Evolutionary conservation across 2,888 invertebrate species (phyloP).

Genomic region (Lymantria dispar): DNA sequence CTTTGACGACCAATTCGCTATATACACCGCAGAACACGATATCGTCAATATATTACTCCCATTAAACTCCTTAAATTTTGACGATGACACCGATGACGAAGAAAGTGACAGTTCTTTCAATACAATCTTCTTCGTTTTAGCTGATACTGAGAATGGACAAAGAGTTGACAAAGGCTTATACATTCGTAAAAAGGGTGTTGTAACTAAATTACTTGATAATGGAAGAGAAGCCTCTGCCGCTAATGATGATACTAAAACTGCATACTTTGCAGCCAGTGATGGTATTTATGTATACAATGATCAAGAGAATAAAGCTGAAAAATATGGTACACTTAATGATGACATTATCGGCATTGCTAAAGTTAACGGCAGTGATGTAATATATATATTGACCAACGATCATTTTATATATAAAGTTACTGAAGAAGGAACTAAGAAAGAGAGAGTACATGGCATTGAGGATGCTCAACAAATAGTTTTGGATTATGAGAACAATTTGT

Average conservation of each 20-base stretch:
- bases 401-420: constrained; percentile 55
- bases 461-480: constrained; percentile 54
- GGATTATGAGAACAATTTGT: constrained; percentile 55
- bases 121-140: constrained; percentile 41
- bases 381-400: constrained; percentile 56
- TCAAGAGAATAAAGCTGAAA: constrained; percentile 37
- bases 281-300: constrained; percentile 49
- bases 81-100: not conserved
- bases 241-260: constrained; percentile 37
- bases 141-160: constrained; percentile 32
- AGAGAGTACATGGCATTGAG: constrained; percentile 40
- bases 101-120: constrained; percentile 1
- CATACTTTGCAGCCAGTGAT: constrained; percentile 49
- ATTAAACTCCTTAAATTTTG: constrained; percentile 40
- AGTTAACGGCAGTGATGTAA: constrained; percentile 40
- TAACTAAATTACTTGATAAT: constrained; percentile 43
- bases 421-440: constrained; percentile 51
- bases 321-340: constrained; percentile 53
- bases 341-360: constrained; percentile 47
- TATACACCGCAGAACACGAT: constrained; percentile 40
- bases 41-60: constrained; percentile 44
- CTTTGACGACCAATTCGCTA: constrained; percentile 30
- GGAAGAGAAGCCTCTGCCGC: constrained; percentile 45
- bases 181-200: constrained; percentile 27
- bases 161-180: constrained; percentile 43